phyloP scores from a whole-genome alignment of 1,140 invertebrate species.

The Triops longicaudatus region DNA sequence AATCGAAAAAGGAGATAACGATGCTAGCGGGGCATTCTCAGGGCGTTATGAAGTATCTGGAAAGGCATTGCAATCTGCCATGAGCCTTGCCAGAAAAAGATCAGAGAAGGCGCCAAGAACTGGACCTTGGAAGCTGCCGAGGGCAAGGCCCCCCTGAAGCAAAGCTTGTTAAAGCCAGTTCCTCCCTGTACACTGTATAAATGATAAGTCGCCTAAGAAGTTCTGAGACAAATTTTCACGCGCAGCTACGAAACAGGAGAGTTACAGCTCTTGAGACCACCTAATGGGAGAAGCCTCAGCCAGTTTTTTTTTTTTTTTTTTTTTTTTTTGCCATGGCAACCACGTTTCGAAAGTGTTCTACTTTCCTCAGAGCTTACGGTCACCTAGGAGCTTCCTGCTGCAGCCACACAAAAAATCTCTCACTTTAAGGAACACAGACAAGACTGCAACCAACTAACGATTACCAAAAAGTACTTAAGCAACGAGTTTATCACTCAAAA shows the following conservation, averaged over 20 bases:
- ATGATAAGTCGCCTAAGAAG: background rate
- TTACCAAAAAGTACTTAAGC: too few relatives aligned
- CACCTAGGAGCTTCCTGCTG: background rate
- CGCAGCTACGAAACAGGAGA: too few relatives aligned
- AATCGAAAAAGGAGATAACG: background rate
- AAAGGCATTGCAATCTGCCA: background rate
- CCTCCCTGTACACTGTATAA: background rate
- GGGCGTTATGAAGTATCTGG: background rate
- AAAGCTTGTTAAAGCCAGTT: background rate
- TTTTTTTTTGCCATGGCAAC: conserved; percentile 2
- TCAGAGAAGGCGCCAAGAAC: background rate
- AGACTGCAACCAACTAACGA: background rate
- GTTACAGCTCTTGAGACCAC: too few relatives aligned
- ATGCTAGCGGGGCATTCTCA: background rate
- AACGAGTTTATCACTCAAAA: too few relatives aligned
- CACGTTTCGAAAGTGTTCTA: background rate
- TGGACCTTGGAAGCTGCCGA: conserved; percentile 9
- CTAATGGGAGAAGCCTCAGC: too few relatives aligned
- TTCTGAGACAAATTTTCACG: too few relatives aligned
- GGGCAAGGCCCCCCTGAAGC: conserved; percentile 7
- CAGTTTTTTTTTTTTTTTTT: background rate
- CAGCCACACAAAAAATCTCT: background rate
- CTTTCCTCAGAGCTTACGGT: background rate
- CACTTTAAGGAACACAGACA: background rate
- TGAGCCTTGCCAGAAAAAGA: background rate